Evolutionary conservation across 2,888 invertebrate species (phyloP).

Genomic region (Sepiola atlantica): DNA sequence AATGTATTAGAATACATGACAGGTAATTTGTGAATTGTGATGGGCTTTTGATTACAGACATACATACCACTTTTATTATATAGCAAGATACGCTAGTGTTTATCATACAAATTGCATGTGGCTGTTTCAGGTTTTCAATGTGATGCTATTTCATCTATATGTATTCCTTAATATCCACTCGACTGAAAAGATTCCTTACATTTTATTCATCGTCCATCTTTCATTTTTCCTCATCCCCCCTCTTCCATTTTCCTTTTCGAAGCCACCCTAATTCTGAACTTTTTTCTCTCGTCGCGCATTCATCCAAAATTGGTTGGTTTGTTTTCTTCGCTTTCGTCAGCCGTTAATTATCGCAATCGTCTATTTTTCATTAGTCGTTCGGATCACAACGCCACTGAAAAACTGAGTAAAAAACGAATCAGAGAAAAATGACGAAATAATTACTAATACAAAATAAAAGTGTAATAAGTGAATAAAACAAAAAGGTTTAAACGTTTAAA

Average conservation of each 20-base stretch:
- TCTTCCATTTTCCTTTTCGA: neutral
- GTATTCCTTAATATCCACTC: neutral
- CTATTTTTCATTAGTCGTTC: neutral
- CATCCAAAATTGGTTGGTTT: neutral
- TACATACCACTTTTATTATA: no score
- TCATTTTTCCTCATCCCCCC: neutral
- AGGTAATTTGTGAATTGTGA: no score
- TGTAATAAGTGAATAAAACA: neutral
- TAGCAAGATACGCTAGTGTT: no score
- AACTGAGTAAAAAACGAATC: neutral
- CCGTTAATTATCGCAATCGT: neutral
- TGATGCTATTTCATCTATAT: neutral
- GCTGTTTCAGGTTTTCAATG: no score
- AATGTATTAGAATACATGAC: no score
- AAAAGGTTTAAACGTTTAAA: neutral
- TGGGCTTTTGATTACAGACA: no score
- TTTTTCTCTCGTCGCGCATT: neutral
- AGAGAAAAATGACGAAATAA: neutral
- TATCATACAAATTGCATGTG: no score
- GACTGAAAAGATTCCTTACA: neutral
- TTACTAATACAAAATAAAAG: neutral
- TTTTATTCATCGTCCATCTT: no score
- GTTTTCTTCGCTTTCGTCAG: neutral
- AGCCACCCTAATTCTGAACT: neutral
- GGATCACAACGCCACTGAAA: neutral